Percentiles rank a stretch among this genome's conserved stretches.
These are phyloP conservation scores for Aspiorhynchus laticeps DNA, from an alignment of 2,113 vertebrate genomes.

Conservation along the genomic window DNA sequence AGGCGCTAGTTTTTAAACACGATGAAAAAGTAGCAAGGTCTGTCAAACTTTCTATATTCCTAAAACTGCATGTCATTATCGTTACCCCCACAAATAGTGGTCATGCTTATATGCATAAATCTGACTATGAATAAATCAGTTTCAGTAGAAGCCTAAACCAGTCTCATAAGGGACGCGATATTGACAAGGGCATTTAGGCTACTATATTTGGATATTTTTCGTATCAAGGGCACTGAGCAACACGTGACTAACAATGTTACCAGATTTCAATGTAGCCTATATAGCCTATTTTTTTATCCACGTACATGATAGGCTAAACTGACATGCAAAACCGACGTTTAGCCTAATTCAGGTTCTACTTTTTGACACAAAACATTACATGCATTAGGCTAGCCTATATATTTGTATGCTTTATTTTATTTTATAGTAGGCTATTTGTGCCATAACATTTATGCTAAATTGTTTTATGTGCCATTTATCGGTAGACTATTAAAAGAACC, in stretches of 20 bases:
- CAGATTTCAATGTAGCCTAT: background rate
- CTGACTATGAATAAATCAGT: background rate
- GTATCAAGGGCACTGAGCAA: background rate
- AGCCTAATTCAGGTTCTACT: background rate
- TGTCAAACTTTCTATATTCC: conserved; percentile 61
- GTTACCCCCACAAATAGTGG: background rate
- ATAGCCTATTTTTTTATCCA: background rate
- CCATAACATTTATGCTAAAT: background rate
- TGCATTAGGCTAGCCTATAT: background rate
- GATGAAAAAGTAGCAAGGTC: conserved; percentile 56
- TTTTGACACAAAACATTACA: background rate
- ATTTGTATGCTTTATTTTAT: background rate
- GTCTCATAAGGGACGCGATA: background rate
- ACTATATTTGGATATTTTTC: background rate
- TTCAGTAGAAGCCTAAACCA: background rate
- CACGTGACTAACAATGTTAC: background rate
- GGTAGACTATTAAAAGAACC: background rate
- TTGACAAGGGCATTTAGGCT: background rate
- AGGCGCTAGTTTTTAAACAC: conserved; percentile 72
- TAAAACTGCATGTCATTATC: background rate
- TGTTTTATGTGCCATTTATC: background rate
- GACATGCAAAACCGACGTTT: too few relatives aligned
- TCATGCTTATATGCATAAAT: background rate
- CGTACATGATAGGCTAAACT: background rate
- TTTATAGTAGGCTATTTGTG: background rate